Evolutionary conservation across 2,888 invertebrate species (phyloP).

Genomic region (Pseudococcus longispinus): DNA sequence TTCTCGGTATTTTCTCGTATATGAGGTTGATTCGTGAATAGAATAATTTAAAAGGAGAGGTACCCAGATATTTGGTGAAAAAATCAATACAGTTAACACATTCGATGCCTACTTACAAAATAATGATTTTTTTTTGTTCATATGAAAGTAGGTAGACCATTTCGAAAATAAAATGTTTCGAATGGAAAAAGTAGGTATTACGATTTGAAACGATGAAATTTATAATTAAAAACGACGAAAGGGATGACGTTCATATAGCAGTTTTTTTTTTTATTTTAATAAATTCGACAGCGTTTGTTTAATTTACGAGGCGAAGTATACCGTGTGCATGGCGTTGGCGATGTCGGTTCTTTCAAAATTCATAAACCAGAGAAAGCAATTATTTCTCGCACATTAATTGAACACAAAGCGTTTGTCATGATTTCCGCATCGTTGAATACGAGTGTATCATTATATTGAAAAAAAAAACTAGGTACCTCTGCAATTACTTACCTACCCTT

Average conservation of each 20-base stretch:
- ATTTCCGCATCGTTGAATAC: constrained; percentile 41
- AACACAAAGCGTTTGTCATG: constrained; percentile 40
- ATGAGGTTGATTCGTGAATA: neutral
- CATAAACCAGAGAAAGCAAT: constrained; percentile 23
- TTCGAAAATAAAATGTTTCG: neutral
- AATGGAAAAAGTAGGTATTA: neutral
- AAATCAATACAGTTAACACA: neutral
- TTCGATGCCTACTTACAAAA: neutral
- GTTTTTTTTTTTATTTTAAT: neutral
- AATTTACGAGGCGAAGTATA: neutral
- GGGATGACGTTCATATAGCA: neutral
- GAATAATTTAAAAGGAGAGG: neutral
- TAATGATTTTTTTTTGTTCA: neutral
- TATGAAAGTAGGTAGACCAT: neutral
- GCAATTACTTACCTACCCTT: constrained; percentile 39
- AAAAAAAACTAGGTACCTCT: neutral
- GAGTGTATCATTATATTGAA: constrained; percentile 22
- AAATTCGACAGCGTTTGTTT: neutral
- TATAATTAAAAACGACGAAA: constrained; percentile 5
- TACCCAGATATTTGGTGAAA: neutral
- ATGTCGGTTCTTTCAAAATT: constrained; percentile 38
- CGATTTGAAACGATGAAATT: neutral
- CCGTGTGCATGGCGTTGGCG: neutral
- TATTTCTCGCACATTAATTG: constrained; percentile 42
- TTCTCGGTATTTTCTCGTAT: neutral